A percentile compares a stretch with the other conserved stretches of the same genome.
phyloP scores from a whole-genome alignment of 2,888 invertebrate species.

The Ceramica pisi region DNA sequence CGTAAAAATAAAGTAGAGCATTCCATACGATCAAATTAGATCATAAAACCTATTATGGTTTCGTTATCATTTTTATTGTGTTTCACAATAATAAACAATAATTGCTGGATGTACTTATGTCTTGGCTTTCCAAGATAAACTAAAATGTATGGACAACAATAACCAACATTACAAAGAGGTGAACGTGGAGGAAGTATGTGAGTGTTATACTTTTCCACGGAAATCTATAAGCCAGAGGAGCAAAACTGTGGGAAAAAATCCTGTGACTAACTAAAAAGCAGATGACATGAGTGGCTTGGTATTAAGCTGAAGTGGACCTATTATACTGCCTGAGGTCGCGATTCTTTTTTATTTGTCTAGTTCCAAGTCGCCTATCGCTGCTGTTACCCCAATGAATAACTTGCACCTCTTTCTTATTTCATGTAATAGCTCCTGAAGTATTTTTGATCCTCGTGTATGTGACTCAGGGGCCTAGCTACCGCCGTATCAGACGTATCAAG shows the following conservation, averaged over 20 bases:
- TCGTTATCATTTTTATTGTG: slow-evolving; percentile 22
- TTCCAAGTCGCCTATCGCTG: not conserved
- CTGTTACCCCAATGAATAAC: not conserved
- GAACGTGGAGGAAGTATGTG: too few relatives aligned
- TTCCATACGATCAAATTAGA: slow-evolving; percentile 38
- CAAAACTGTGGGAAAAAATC: not conserved
- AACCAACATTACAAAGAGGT: too few relatives aligned
- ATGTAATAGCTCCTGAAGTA: not conserved
- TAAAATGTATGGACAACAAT: not conserved
- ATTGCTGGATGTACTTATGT: not conserved
- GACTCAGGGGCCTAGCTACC: too few relatives aligned
- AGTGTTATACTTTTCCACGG: too few relatives aligned
- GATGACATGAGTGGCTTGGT: not conserved
- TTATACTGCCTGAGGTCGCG: not conserved
- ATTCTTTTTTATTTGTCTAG: not conserved
- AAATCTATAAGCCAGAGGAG: not conserved
- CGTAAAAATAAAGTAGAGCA: slow-evolving; percentile 36
- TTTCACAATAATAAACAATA: slow-evolving; percentile 20
- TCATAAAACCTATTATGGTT: slow-evolving; percentile 44
- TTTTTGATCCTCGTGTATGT: not conserved
- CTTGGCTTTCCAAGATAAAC: not conserved
- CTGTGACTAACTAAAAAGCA: too few relatives aligned
- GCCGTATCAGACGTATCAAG: too few relatives aligned
- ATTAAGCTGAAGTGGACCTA: not conserved
- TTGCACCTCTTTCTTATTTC: not conserved